Evolutionary conservation across 2,888 invertebrate genomes (phyloP).

Genomic region (Cryptocephalus moraei): DNA sequence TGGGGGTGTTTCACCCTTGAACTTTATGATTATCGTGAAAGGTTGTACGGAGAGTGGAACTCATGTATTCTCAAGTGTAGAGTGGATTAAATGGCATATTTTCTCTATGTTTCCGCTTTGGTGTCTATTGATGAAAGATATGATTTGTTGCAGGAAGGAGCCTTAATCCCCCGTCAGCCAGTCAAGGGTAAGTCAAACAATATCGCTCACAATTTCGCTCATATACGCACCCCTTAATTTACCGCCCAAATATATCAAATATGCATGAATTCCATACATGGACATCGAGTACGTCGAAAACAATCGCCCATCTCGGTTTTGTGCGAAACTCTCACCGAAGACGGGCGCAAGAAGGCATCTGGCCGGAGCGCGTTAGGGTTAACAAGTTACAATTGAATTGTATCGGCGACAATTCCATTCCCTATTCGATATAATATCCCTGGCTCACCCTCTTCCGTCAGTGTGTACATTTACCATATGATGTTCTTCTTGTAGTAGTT

Average conservation of each 20-base stretch:
- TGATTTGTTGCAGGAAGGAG: too few species aligned
- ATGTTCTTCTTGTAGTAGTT: constrained; percentile 25
- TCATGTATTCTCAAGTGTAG: too few species aligned
- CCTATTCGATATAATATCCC: constrained; percentile 35
- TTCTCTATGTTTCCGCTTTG: too few species aligned
- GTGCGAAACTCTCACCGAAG: not conserved
- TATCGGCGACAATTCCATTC: constrained; percentile 31
- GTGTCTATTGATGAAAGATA: too few species aligned
- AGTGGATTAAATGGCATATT: too few species aligned
- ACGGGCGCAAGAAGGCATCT: constrained; percentile 3
- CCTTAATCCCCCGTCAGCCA: constrained; percentile 1
- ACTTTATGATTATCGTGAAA: too few species aligned
- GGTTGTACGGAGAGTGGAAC: too few species aligned
- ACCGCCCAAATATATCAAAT: constrained; percentile 40
- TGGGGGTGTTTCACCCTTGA: too few species aligned
- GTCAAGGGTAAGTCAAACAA: constrained; percentile 27
- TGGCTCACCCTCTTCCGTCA: constrained; percentile 22
- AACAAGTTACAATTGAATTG: constrained; percentile 40
- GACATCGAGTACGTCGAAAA: constrained; percentile 30
- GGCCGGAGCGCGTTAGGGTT: constrained; percentile 35
- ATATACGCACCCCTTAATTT: constrained; percentile 33
- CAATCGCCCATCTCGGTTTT: constrained; percentile 20
- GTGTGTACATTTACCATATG: constrained; percentile 36
- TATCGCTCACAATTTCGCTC: constrained; percentile 30
- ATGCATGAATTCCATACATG: constrained; percentile 37